Evolutionary conservation across 2,888 invertebrate species (phyloP), one percentile per base, ranked within the genome.

Genomic region (Endotricha flammealis): DNA sequence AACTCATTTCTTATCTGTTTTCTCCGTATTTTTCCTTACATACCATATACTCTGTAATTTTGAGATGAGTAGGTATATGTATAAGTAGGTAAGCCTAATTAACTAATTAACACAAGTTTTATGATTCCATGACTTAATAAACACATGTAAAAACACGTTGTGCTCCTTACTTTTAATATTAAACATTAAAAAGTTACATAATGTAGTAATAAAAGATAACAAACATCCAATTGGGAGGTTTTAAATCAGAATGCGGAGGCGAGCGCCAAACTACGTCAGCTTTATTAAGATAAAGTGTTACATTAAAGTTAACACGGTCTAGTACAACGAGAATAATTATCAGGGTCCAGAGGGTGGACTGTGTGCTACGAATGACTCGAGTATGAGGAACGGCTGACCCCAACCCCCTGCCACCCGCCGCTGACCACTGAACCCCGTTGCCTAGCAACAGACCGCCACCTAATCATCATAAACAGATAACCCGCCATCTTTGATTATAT

Each of bases 381-480:
- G 81, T 79, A 79, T 83, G 81, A 82, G 81, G 72, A 74, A 75
- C 77, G 75, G 56, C 50, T 48, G 44, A 41, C 60, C 62, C 60
- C 61, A 36, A 46, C 45, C 42, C 53, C 47, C 24, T 25, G 23
- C 57, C 57, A 44, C 51, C 46, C 59, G 59, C 58, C 44, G 52
- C 61, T 82, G 82, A 82, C 83, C 81, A 67, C 79, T 74, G 62
- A 73, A 63, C 72, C 77, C 76, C 68, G 86, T 85, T 73, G 82
- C 86, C 58, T 55, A 64, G 87, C 85, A 71, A 87, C 86, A 66
- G 59, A 52, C 64, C 71, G 62, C 74, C 72, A 65, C 77, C 82
- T 82, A 69, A 80, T 85, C 83, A 80, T 86, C 83, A 86, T 86
- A 87, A 86, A 79, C 76, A 79, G 74, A 85, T 78, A 69, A 64